A percentile compares a stretch with the other conserved stretches of the same genome.
phyloP scores from a whole-genome alignment of 2,113 vertebrate genomes.

The Diadophis punctatus region DNA sequence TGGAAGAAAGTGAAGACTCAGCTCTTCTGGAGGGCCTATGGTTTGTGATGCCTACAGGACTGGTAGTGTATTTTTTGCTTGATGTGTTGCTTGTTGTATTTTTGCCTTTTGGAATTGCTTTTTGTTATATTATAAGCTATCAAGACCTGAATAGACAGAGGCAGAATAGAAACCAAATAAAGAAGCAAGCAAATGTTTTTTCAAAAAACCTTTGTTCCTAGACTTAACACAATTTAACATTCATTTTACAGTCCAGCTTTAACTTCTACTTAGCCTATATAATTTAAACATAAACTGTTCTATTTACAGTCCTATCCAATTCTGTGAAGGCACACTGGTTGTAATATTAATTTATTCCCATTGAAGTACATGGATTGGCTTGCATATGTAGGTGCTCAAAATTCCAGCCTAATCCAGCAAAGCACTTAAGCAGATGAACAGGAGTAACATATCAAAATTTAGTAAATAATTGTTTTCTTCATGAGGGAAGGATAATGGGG shows the following conservation, averaged over 20 bases:
- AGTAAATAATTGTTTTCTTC: neutral
- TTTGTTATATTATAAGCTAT: neutral
- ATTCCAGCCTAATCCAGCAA: neutral
- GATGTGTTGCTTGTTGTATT: neutral
- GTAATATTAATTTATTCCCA: constrained; percentile 2
- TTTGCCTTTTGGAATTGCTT: neutral
- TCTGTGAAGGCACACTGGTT: neutral
- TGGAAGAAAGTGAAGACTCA: neutral
- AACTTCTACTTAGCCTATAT: neutral
- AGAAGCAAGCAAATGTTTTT: neutral
- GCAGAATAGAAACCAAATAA: neutral
- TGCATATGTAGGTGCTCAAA: neutral
- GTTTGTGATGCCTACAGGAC: neutral
- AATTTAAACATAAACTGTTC: neutral
- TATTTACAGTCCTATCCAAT: neutral
- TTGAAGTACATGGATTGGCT: neutral
- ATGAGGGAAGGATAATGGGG: neutral
- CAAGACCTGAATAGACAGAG: neutral
- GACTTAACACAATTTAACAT: neutral
- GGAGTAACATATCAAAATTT: neutral
- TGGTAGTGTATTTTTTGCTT: neutral
- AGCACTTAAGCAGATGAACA: neutral
- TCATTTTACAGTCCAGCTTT: neutral
- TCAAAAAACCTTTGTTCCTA: neutral
- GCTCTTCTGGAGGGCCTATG: neutral